A percentile compares a stretch with the other conserved stretches of the same genome.
These are phyloP conservation scores for Amphiura filiformis DNA, from an alignment of 35 echinoderm and acorn worm species.

Conservation along the genomic window DNA sequence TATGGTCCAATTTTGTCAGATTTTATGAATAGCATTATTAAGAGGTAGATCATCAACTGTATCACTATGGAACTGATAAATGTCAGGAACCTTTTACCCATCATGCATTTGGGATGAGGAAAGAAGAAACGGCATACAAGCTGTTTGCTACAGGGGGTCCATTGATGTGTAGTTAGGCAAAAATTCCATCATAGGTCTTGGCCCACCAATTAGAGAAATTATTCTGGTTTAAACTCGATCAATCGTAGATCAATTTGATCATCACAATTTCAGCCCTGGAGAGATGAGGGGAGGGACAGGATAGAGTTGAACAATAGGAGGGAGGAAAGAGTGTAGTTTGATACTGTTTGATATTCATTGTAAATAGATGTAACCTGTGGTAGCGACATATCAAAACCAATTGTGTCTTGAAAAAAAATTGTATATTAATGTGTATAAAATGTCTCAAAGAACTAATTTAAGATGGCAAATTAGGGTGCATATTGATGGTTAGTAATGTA, in stretches of 20 bases:
- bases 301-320: no score
- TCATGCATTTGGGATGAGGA: not conserved
- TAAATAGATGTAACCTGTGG: no score
- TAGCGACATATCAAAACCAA: no score
- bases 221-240: slow-evolving; percentile 3
- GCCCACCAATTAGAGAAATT: slow-evolving; percentile 10
- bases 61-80: not conserved
- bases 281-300: not conserved
- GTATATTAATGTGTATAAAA: no score
- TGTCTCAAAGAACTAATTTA: no score
- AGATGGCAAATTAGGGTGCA: no score
- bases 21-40: no score
- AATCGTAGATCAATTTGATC: slow-evolving; percentile 5
- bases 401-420: no score
- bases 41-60: not conserved
- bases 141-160: not conserved
- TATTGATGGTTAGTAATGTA: no score
- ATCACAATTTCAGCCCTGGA: not conserved
- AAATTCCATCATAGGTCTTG: slow-evolving; percentile 14
- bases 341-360: no score
- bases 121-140: not conserved
- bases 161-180: slow-evolving; percentile 8
- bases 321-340: no score
- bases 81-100: not conserved
- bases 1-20: not conserved